Evolutionary conservation across 2,797 vertebrate genomes (phyloP).

Genomic region (Delichon dasypus): DNA sequence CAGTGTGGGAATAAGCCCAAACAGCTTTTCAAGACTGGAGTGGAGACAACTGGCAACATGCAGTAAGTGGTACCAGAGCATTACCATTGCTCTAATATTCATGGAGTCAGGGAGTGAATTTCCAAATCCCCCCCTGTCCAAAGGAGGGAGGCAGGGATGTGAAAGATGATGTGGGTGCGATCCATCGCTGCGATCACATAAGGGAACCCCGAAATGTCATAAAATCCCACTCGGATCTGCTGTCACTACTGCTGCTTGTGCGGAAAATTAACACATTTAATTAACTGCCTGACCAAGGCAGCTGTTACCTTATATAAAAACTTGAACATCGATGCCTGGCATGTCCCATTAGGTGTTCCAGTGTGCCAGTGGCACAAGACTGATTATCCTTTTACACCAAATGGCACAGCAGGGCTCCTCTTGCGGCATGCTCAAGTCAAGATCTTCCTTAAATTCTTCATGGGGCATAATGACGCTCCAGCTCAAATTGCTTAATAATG

Average conservation of each 20-base stretch:
- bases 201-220: slow-evolving; percentile 80
- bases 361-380: slow-evolving; percentile 76
- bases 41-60: slow-evolving; percentile 68
- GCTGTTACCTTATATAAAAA: slow-evolving; percentile 84
- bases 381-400: slow-evolving; percentile 72
- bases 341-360: slow-evolving; percentile 71
- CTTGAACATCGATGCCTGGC: slow-evolving; percentile 70
- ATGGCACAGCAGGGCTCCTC: slow-evolving; percentile 73
- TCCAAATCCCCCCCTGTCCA: slow-evolving; percentile 22
- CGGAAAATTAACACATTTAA: slow-evolving; percentile 84
- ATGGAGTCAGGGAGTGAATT: slow-evolving; percentile 49
- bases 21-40: slow-evolving; percentile 66
- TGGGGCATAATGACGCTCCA: slow-evolving; percentile 46
- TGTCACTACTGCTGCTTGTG: slow-evolving; percentile 80
- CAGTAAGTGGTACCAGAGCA: not conserved
- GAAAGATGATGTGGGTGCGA: slow-evolving; percentile 62
- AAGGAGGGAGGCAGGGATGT: slow-evolving; percentile 52
- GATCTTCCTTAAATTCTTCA: slow-evolving; percentile 79
- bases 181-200: slow-evolving; percentile 63
- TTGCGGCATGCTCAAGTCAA: slow-evolving; percentile 70
- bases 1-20: slow-evolving; percentile 53
- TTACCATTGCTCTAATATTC: slow-evolving; percentile 28
- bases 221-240: slow-evolving; percentile 75
- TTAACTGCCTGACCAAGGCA: slow-evolving; percentile 84
- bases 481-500: slow-evolving; percentile 68